phyloP scores from a whole-genome alignment of 2,113 vertebrate species.

The Pelecanoides urinatrix region DNA sequence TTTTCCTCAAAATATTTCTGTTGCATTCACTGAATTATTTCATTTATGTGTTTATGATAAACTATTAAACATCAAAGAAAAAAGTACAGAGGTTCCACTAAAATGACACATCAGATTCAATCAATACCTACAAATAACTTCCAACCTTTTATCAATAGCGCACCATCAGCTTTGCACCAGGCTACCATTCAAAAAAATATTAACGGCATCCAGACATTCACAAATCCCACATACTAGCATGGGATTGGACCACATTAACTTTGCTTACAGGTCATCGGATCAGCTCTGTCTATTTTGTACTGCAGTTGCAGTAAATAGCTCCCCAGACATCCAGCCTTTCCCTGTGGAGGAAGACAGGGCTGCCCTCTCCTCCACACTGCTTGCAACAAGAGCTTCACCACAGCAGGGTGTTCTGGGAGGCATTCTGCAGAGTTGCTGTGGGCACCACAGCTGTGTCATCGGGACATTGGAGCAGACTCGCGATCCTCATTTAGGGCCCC shows the following conservation, averaged over 20 bases:
- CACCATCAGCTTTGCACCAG: not conserved
- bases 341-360: not conserved
- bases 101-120: not conserved
- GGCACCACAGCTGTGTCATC: not conserved
- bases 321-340: not conserved
- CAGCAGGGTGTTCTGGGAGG: not conserved
- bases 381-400: not conserved
- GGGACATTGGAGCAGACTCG: not conserved
- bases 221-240: not conserved
- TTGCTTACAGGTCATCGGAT: not conserved
- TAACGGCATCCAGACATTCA: not conserved
- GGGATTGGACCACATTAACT: not conserved
- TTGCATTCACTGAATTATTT: not conserved
- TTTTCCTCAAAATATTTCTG: not conserved
- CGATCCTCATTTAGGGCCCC: not conserved
- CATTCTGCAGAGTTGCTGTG: not conserved
- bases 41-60: not conserved
- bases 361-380: rapidly evolving
- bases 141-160: not conserved
- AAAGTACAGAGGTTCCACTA: not conserved
- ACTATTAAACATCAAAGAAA: not conserved
- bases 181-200: not conserved
- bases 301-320: not conserved
- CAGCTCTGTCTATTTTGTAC: not conserved
- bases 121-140: not conserved